Percentiles rank a stretch among this genome's conserved stretches.
These are phyloP conservation scores for Mellilla xanthometata DNA, from an alignment of 2,888 invertebrate species.

Conservation along the genomic window DNA sequence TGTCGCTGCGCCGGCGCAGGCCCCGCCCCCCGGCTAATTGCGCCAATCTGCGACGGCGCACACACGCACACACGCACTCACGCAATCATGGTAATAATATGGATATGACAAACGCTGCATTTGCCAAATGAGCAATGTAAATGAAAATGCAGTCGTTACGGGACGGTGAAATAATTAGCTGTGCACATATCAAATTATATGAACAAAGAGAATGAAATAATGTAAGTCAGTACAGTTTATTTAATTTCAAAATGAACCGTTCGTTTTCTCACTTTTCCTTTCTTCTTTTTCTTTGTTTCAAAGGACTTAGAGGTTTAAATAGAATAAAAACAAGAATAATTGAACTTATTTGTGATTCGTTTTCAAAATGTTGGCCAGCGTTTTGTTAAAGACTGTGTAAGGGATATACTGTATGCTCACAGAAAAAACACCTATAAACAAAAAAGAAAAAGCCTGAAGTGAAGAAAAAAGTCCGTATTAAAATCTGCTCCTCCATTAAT, in stretches of 20 bases:
- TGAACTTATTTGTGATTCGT: too few species aligned
- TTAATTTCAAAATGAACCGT: too few species aligned
- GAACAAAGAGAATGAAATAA: conserved; percentile 13
- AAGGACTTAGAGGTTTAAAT: too few species aligned
- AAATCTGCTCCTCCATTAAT: conserved; percentile 35
- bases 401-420: too few species aligned
- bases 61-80: conserved; percentile 62
- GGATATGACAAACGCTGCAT: conserved; percentile 50
- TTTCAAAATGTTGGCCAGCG: too few species aligned
- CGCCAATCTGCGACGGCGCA: conserved; percentile 73
- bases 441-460: too few species aligned
- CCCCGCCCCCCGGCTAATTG: conserved; percentile 76
- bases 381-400: too few species aligned
- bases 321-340: too few species aligned
- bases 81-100: conserved; percentile 35
- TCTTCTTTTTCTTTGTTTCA: too few species aligned
- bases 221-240: not conserved
- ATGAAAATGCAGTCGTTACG: conserved; percentile 40
- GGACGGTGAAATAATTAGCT: conserved; percentile 26
- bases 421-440: not conserved
- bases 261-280: too few species aligned
- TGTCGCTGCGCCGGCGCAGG: conserved; percentile 74
- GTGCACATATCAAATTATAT: conserved; percentile 25
- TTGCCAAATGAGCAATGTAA: conserved; percentile 54
- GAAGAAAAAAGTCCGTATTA: conserved; percentile 24